Conservation (phyloP, 2,113 vertebrate species). For the Callopanchax toddi region DNA sequence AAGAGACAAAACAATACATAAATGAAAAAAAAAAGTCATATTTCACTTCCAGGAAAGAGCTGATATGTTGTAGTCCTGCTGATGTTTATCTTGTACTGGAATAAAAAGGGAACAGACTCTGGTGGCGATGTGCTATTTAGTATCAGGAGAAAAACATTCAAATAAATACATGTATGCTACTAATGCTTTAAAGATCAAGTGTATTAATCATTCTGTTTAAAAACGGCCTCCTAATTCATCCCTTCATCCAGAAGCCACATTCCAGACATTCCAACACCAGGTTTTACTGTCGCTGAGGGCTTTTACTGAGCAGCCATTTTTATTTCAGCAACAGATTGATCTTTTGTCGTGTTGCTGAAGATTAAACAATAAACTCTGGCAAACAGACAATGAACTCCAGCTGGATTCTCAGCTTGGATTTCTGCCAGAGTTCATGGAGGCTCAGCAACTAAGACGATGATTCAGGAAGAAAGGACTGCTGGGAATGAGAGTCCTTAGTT, state of each 20-base stretch:
- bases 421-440: background rate
- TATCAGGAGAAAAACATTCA: too few relatives aligned
- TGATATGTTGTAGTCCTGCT: background rate
- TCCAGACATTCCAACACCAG: background rate
- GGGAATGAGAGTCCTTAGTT: background rate
- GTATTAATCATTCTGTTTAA: too few relatives aligned
- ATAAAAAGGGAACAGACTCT: background rate
- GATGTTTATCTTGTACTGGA: background rate
- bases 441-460: background rate
- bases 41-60: background rate
- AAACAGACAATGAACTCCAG: background rate
- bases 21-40: conserved; percentile 1
- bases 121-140: too few relatives aligned
- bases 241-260: background rate
- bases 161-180: too few relatives aligned
- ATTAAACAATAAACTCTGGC: background rate
- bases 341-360: background rate
- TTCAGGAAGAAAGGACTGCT: background rate
- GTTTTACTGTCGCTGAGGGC: background rate
- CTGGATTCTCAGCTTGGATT: background rate
- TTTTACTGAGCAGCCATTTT: background rate
- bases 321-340: background rate
- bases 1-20: background rate
- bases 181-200: too few relatives aligned
- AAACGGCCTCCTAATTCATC: too few relatives aligned